These are phyloP conservation scores for Lipotes vexillifer DNA, from an alignment of 2,113 vertebrate genomes.

Conservation along the genomic window DNA sequence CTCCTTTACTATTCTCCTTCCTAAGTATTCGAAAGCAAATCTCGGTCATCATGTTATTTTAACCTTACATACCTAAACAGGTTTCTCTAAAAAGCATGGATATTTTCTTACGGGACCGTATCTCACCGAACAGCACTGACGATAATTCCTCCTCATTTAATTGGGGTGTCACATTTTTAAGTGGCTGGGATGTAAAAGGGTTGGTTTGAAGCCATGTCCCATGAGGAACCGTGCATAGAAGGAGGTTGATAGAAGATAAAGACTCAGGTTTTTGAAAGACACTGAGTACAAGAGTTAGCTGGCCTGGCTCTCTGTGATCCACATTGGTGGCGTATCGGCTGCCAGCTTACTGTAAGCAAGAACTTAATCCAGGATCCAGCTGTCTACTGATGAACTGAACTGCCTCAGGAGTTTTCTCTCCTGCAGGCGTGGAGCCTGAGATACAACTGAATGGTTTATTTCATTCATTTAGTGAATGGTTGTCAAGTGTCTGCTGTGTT, in stretches of 20 bases:
- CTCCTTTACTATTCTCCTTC: not conserved
- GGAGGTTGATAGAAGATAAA: not conserved
- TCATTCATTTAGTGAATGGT: not conserved
- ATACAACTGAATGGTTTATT: not conserved
- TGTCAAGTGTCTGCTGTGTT: not conserved
- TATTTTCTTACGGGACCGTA: not conserved
- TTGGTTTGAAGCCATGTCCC: not conserved
- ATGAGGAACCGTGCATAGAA: not conserved
- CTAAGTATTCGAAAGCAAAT: not conserved
- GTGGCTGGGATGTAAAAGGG: not conserved
- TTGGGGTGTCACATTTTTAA: not conserved
- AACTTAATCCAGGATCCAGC: not conserved
- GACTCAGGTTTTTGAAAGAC: not conserved
- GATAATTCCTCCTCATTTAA: not conserved
- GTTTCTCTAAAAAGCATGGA: not conserved
- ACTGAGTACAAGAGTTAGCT: not conserved
- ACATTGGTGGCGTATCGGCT: not conserved
- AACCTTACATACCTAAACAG: not conserved
- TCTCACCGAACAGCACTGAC: not conserved
- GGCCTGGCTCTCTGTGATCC: not conserved
- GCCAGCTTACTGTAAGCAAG: not conserved
- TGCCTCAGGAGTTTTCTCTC: not conserved
- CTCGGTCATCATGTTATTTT: not conserved
- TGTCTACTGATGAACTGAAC: not conserved
- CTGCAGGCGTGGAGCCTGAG: not conserved